Evolutionary conservation across 2,113 vertebrate genomes (phyloP).

Genomic region (Tachysurus vachellii): DNA sequence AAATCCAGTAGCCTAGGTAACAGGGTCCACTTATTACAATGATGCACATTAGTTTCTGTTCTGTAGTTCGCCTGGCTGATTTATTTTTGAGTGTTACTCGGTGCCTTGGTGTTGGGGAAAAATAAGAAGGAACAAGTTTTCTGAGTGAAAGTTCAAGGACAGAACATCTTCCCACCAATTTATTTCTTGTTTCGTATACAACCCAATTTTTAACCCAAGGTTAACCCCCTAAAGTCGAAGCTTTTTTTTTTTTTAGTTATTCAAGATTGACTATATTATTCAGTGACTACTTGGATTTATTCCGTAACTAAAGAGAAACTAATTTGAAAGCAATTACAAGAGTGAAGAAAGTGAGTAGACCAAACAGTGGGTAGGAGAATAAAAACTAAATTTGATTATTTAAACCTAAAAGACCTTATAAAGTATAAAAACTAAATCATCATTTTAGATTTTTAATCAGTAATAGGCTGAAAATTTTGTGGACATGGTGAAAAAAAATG

Average conservation of each 20-base stretch:
- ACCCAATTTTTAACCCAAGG: constrained; percentile 14
- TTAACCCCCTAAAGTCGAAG: background rate
- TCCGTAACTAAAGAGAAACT: background rate
- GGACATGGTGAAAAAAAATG: background rate
- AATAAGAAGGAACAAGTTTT: constrained; percentile 12
- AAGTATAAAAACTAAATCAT: background rate
- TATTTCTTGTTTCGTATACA: constrained; percentile 11
- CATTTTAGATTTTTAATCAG: constrained; percentile 9
- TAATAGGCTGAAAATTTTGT: background rate
- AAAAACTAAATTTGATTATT: background rate
- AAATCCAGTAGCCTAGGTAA: constrained; percentile 79
- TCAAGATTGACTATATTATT: background rate
- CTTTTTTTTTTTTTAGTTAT: background rate
- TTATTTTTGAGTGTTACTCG: constrained; percentile 68
- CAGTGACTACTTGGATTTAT: constrained; percentile 1
- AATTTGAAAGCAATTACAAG: background rate
- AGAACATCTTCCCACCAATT: constrained; percentile 21
- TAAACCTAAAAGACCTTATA: too few relatives aligned
- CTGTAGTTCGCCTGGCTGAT: constrained; percentile 56
- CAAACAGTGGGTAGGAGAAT: background rate
- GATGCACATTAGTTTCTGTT: constrained; percentile 79
- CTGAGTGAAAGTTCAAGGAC: constrained; percentile 6
- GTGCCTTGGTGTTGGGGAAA: constrained; percentile 70
- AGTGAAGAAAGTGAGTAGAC: background rate
- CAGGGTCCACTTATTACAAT: constrained; percentile 76